These are phyloP conservation scores for Lethenteron reissneri DNA, from an alignment of 2,113 vertebrate species.

Conservation along the genomic window DNA sequence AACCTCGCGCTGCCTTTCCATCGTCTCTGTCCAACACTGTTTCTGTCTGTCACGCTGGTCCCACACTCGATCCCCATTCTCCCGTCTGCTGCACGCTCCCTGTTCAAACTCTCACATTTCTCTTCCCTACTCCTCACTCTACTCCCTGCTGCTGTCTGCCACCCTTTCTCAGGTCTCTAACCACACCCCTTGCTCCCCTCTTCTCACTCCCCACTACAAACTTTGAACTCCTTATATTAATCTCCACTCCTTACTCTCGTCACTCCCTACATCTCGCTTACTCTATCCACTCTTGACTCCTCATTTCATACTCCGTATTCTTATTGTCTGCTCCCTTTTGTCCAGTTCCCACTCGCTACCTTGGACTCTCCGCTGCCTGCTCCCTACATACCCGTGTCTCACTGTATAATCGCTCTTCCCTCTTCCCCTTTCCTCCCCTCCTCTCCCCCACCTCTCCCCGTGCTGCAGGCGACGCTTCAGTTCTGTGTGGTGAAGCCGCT, in stretches of 20 bases:
- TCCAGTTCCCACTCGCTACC: neutral
- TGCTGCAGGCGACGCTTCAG: conserved; percentile 54
- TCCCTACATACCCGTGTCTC: neutral
- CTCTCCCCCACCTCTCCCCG: neutral
- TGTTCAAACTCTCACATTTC: no score
- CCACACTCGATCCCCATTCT: no score
- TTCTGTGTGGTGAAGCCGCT: conserved; percentile 87
- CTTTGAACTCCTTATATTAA: no score
- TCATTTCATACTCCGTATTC: neutral
- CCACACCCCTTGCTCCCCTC: neutral
- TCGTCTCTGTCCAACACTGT: no score
- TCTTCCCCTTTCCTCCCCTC: neutral
- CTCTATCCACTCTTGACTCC: neutral
- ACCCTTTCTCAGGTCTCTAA: neutral
- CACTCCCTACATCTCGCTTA: no score
- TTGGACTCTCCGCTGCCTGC: neutral
- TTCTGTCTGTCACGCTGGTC: no score
- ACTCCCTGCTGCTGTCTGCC: no score
- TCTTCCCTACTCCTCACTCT: no score
- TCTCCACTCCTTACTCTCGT: no score
- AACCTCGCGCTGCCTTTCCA: no score
- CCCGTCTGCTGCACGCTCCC: no score
- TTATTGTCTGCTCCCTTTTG: neutral
- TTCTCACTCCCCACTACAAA: neutral
- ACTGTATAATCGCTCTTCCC: conserved; percentile 1